Evolutionary conservation across 2,888 invertebrate species (phyloP), one percentile per base, ranked within the genome.

Genomic region (Tricholauxania praeusta): DNA sequence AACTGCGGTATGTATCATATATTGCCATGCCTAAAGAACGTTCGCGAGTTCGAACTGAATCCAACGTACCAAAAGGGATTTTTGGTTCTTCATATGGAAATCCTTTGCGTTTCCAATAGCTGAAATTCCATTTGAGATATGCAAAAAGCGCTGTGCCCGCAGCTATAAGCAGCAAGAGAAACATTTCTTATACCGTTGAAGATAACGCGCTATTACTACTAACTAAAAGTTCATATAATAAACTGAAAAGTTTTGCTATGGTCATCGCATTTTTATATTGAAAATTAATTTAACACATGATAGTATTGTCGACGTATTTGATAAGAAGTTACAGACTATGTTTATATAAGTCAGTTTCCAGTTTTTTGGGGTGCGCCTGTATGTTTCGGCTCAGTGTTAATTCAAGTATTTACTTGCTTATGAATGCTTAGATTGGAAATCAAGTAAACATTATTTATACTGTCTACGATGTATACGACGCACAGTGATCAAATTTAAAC

Each of bases 21-120:
- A 92, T 90, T 57, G 90, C 90, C 80, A 91, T 89, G 39, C 91
- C 91, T 81, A 93, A 90, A 75, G 91, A 91, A 65, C 89, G 86
- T 78, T 89, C 89, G 49, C 90, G 88, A 63, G 88, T 87, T 6
- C 91, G 87, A 32, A 92, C 90, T 22, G 89, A 86, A 65, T 88
- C 88, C 77, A 92, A 85, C 77, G 91, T 91, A 0, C 93, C 93
- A 78, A 92, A 92, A 0, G 92, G 91, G 76, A 92, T 90, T 22
- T 81, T 82, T 0, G 91, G 89, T 22, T 87, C 83, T 0, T 90
- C 88, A 12, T 89, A 90, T 0, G 89, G 87, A 7, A 93, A 90
- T 1, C 90, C 90, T 78, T 87, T 88, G 66, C 88, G 88, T 52
- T 88, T 85, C 93, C 93, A 93, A 80, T 91, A 82, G 1, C 79